Conservation (phyloP, 2,797 vertebrate genomes). For the Neostethus bicornis region DNA sequence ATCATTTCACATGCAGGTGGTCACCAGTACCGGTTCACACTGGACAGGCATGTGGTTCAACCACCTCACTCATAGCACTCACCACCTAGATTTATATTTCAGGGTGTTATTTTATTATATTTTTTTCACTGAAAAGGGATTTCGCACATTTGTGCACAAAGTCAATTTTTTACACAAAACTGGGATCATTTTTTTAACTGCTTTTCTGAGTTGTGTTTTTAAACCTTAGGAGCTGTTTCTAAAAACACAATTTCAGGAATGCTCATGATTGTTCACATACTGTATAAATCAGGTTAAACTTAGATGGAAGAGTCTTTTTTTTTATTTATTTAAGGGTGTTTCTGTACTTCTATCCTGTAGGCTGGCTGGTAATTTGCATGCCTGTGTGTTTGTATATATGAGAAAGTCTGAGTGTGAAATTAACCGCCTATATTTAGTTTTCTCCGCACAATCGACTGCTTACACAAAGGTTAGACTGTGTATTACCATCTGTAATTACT, state of each 20-base stretch:
- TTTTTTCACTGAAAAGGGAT: slow-evolving; percentile 30
- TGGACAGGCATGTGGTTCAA: slow-evolving; percentile 22
- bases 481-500: slow-evolving; percentile 70
- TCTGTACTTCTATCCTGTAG: slow-evolving; percentile 20
- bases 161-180: slow-evolving; percentile 12
- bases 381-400: slow-evolving; percentile 37
- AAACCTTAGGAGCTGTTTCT: slow-evolving; percentile 25
- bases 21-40: slow-evolving; percentile 40
- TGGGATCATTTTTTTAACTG: slow-evolving; percentile 17
- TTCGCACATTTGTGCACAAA: slow-evolving; percentile 28
- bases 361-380: slow-evolving; percentile 48
- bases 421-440: slow-evolving; percentile 58
- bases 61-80: slow-evolving; percentile 14
- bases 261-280: slow-evolving; percentile 21
- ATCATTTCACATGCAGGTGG: slow-evolving; percentile 40
- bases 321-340: slow-evolving; percentile 35
- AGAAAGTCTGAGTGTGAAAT: slow-evolving; percentile 34
- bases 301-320: slow-evolving; percentile 3
- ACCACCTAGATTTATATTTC: slow-evolving; percentile 38
- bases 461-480: slow-evolving; percentile 21
- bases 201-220: slow-evolving; percentile 16
- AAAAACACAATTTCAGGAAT: slow-evolving; percentile 10
- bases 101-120: not conserved
- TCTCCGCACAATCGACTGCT: slow-evolving; percentile 29
- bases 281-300: slow-evolving; percentile 12